Evolutionary conservation across 2,888 invertebrate species (phyloP), one percentile per base, ranked within the genome.

Genomic region (Polydrusus tereticollis): DNA sequence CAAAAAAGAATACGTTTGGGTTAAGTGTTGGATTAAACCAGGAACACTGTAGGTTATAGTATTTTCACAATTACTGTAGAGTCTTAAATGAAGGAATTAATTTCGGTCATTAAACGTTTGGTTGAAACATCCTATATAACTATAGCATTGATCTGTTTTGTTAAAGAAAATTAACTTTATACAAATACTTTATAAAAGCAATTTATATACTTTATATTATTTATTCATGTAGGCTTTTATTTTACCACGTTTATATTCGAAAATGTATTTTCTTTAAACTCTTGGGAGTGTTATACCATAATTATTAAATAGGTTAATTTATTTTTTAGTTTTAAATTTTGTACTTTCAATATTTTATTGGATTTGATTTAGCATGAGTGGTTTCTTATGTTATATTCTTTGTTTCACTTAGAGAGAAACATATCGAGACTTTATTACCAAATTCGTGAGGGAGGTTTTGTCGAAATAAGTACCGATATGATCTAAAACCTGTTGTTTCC

Each of bases 281-380:
- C 12, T 29, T 29, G 16, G 52, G 29, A 55, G 12, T 55, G 52
- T 55, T 52, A 55, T 29, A 55, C 52, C 52, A 55, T 55, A n/a
- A n/a, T n/a, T n/a, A 55, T 55, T 29, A 55, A 29, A 29, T 55
- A 55, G 52, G 52, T 55, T 55, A 55, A 55, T 55, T 55, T 55
- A 55, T 55, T 55, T 16, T 55, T 55, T 55, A 55, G 52, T 16
- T n/a, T 55, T 55, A 55, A 10, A 18, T 55, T 55, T 55, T 55
- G 52, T 55, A 55, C 52, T 26, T 55, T 55, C 29, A 55, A 10
- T 29, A 55, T 55, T 55, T 55, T 55, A 29, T 55, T 55, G 14
- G 52, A 55, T 55, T 1, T 52, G 8, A 55, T 29, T 55, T 29
- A 55, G 52, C 29, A 21, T 52, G 29, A 29, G 29, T 29, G 5